phyloP scores from a whole-genome alignment of 2,888 invertebrate species.

The Rotaria sp. region DNA sequence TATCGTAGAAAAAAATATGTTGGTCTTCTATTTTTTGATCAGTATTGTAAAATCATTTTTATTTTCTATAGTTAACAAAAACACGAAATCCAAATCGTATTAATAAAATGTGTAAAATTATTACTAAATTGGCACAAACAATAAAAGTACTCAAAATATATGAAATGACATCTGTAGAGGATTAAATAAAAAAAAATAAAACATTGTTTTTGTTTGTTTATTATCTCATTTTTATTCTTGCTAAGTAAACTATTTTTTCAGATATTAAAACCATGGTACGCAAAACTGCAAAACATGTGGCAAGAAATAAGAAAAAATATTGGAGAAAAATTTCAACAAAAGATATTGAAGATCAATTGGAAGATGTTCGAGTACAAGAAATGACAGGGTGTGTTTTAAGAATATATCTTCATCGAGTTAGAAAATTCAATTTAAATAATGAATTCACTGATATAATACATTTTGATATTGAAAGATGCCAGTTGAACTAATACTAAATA shows the following conservation, averaged over 20 bases:
- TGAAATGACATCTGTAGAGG: background rate
- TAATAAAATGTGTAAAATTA: background rate
- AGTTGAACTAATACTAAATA: too few relatives aligned
- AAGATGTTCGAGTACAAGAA: conserved; percentile 35
- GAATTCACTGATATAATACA: too few relatives aligned
- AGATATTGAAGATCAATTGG: conserved; percentile 36
- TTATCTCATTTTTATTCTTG: background rate
- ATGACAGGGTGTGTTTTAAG: conserved; percentile 21
- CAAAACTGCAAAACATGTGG: background rate
- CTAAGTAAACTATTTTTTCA: background rate
- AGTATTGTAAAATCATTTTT: too few relatives aligned
- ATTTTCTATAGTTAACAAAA: background rate
- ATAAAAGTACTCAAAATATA: background rate
- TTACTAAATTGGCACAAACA: background rate
- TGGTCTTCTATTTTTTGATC: background rate
- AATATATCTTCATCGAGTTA: too few relatives aligned
- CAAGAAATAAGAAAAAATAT: conserved; percentile 35
- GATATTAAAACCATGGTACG: background rate
- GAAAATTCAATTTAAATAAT: too few relatives aligned
- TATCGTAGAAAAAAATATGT: too few relatives aligned
- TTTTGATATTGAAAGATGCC: too few relatives aligned
- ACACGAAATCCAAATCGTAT: background rate
- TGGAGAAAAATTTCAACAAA: conserved; percentile 37
- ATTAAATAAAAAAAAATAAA: background rate
- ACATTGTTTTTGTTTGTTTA: background rate